Conservation (phyloP, 2,888 invertebrate species). For the Arge pagana region DNA sequence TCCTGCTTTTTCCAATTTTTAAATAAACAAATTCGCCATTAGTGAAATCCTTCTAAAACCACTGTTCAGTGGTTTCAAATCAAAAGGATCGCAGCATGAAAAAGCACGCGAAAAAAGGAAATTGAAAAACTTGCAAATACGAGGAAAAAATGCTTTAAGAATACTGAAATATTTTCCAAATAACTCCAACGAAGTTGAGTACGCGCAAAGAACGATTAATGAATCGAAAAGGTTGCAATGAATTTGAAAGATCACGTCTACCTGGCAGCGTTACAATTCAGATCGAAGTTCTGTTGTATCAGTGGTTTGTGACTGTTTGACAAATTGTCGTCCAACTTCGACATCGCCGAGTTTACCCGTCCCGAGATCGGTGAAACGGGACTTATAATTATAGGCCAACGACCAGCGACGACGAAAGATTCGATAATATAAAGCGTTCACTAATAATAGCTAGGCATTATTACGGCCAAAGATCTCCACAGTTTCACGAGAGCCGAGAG, state of each 20-base stretch:
- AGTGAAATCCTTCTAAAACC: too few species aligned
- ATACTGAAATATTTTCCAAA: not conserved
- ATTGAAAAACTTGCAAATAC: too few species aligned
- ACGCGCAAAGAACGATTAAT: not conserved
- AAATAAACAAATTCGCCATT: too few species aligned
- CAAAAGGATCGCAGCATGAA: too few species aligned
- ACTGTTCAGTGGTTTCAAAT: too few species aligned
- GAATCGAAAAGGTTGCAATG: not conserved
- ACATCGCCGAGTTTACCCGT: slow-evolving; percentile 40
- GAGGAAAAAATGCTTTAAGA: too few species aligned
- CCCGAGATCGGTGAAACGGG: not conserved
- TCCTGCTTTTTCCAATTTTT: too few species aligned
- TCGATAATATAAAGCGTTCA: slow-evolving; percentile 8
- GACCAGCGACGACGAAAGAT: slow-evolving; percentile 21
- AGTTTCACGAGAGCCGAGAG: not conserved
- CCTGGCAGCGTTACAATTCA: slow-evolving; percentile 35
- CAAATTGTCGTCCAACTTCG: slow-evolving; percentile 51
- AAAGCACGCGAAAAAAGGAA: too few species aligned
- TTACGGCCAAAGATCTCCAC: slow-evolving; percentile 6
- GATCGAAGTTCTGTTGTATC: slow-evolving; percentile 41
- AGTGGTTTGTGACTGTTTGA: slow-evolving; percentile 54
- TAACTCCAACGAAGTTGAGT: too few species aligned
- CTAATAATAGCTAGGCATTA: slow-evolving; percentile 22
- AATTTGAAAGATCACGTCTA: not conserved
- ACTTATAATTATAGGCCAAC: slow-evolving; percentile 22